Base-by-base conservation (phyloP, 2,113 vertebrate genomes). In the Pterocles orientalis region DNA sequence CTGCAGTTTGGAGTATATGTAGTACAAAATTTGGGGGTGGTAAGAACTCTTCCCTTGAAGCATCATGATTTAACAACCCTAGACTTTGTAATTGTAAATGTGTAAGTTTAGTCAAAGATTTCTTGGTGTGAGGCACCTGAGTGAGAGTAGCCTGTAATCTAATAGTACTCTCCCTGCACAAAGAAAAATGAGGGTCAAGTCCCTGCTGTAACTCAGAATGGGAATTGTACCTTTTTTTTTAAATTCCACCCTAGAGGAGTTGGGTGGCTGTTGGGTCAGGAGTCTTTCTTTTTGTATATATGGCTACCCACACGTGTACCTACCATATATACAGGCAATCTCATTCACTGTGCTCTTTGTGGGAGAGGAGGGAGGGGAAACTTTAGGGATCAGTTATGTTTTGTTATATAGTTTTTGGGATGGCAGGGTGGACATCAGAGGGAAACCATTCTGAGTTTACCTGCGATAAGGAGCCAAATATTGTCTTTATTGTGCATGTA, bases 321-420 rank as follows among this genome's bases (percentile, higher is more conserved):
- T 82, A 4, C 9, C 10, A 1, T 2, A 0, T 41, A 17, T 3
- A 29, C 16, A 45, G 24, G 10, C 31, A 39, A 19, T 62, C n/a
- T 61, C 8, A 24, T 56, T 66, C 56, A 20, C 28, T 34, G 14
- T 45, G 28, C 10, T 60, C 33, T 82, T 79, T 60, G 13, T 19
- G n/a, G 51, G 24, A 76, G 16, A 47, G 41, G 41, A 8, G 5
- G 1, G 2, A 53, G 16, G 5, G 8, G 11, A 61, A 77, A 8
- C 10, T 25, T 60, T 28, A 18, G 86, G 53, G 13, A 18, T 93
- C 6, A 19, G 4, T 56, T 80, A 8, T 12, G 10, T 33, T 82
- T 53, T 82, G 17, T 58, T 39, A 12, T 1, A 25, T 2, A 18
- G 9, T 39, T 81, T 88, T 84, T 54, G 19, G n/a, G 17, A 31